Base-by-base conservation (phyloP, 2,888 invertebrate genomes). In the Parnassius glacialis region DNA sequence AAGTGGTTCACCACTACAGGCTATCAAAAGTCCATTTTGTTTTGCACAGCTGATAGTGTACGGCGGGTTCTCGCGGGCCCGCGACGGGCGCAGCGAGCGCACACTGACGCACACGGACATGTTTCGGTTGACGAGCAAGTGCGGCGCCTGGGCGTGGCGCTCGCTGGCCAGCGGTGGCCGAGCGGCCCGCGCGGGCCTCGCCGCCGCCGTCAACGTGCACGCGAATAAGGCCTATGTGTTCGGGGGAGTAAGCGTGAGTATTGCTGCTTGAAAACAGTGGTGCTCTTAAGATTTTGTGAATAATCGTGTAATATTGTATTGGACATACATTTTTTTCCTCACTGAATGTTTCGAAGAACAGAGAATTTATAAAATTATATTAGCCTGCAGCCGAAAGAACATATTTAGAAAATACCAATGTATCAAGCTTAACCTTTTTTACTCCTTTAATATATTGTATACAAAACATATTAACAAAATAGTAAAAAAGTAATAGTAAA, bases 171-270 rank as follows among this genome's bases (percentile, higher is more conserved):
- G 79, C 5, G 83, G 80, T 0, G 48, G 66, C 11, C 48, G 74
- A 79, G 61, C 95, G 93, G 87, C 98, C 94, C 95, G 74, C 90
- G 95, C 74, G 73, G 94, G 96, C 13, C 94, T 96, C 74, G 94
- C 95, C 10, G 89, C 94, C 64, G 92, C 95, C 9, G 84, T 92
- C 56, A 80, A 81, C 64, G 89, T 93, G 50, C 91, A 94, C 20
- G 94, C 93, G 69, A 93, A 93, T 64, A 92, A 93, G 59, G 96
- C 95, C 0, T 96, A 96, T 73, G 93, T 96, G 64, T 98, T 97
- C 81, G 98, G 98, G 0, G 98, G 98, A 1, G 96, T 98, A 16
- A 87, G 88, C 81, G 92, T 92, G 20, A 59, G 60, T 57, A 48
- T 59, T 9, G 20, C 42, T 9, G 20, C 42, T 48, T 45, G 45